Percentiles rank a stretch among this genome's conserved stretches.
Evolutionary conservation across 2,797 vertebrate species (phyloP).

Genomic region (Hypotaenidia philippensis): DNA sequence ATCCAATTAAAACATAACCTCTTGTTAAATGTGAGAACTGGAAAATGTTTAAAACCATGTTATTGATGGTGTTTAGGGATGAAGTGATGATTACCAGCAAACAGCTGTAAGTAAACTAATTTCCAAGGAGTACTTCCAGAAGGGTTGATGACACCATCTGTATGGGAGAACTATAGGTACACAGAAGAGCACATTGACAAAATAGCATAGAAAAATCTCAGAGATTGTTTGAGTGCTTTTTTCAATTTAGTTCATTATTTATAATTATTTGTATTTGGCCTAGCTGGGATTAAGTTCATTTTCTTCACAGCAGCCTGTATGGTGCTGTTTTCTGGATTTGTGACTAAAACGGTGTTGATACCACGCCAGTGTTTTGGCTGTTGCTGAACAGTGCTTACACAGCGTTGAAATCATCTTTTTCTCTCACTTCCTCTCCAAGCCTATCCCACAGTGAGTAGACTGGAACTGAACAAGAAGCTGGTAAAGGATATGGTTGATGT

Average conservation of each 20-base stretch:
- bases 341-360: not conserved
- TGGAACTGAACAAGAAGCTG: not conserved
- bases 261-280: not conserved
- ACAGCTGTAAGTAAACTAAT: not conserved
- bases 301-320: not conserved
- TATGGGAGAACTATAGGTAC: not conserved
- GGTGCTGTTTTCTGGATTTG: not conserved
- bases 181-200: not conserved
- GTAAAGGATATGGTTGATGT: rapidly evolving
- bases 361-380: not conserved
- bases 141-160: not conserved
- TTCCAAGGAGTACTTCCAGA: not conserved
- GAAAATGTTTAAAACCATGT: not conserved
- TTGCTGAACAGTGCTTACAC: not conserved
- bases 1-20: not conserved
- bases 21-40: not conserved
- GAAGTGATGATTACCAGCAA: not conserved
- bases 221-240: not conserved
- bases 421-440: rapidly evolving
- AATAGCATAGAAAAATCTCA: not conserved
- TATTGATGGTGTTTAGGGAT: not conserved
- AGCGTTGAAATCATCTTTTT: not conserved
- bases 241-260: not conserved
- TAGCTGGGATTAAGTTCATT: not conserved
- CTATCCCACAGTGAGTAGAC: rapidly evolving